Evolutionary conservation across 2,113 vertebrate species (phyloP).

Genomic region (Heteronetta atricapilla): DNA sequence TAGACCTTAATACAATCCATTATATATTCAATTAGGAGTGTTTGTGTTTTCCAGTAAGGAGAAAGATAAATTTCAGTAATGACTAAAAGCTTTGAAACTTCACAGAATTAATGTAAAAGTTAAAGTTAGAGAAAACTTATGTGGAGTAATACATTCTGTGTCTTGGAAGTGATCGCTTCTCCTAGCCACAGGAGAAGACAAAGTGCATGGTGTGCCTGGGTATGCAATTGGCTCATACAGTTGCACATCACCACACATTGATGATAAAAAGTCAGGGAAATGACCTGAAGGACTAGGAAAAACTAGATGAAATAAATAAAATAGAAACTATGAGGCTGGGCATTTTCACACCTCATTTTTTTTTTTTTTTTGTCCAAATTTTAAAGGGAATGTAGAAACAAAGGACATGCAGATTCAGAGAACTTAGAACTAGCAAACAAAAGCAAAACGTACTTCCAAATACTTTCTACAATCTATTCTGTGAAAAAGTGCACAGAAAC

Average conservation of each 20-base stretch:
- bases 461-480: background rate
- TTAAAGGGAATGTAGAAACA: background rate
- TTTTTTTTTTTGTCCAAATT: background rate
- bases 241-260: background rate
- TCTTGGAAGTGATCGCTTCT: background rate
- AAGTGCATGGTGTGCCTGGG: background rate
- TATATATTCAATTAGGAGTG: background rate
- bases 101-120: background rate
- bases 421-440: background rate
- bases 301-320: background rate
- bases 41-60: background rate
- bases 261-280: background rate
- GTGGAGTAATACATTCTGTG: background rate
- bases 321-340: background rate
- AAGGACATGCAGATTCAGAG: background rate
- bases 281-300: background rate
- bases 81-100: background rate
- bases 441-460: background rate
- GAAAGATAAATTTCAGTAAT: background rate
- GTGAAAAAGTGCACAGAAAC: background rate
- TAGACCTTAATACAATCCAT: background rate
- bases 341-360: background rate
- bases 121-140: background rate
- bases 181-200: background rate
- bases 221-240: background rate